phyloP scores from a whole-genome alignment of 2,888 invertebrate genomes.

The Amaurobius ferox region DNA sequence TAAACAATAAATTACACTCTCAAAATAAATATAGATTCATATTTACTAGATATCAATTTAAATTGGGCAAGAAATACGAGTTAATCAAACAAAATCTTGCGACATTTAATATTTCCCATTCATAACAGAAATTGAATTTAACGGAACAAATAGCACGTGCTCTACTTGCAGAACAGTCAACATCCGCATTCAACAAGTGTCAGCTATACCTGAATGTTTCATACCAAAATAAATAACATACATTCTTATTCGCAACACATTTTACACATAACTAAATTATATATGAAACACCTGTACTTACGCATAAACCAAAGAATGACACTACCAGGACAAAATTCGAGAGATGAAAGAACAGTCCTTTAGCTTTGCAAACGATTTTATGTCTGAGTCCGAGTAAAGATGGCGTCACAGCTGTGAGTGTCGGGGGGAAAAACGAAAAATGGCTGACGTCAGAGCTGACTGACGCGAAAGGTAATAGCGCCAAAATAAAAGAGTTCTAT shows the following conservation, averaged over 20 bases:
- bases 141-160: too few species aligned
- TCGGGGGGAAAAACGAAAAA: neutral
- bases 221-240: neutral
- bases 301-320: neutral
- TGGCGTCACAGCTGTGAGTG: neutral
- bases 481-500: neutral
- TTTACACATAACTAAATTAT: neutral
- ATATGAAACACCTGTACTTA: neutral
- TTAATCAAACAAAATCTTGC: too few species aligned
- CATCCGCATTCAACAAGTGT: constrained; percentile 27
- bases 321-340: neutral
- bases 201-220: neutral
- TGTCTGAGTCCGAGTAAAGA: neutral
- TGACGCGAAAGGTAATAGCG: neutral
- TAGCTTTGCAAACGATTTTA: neutral
- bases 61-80: too few species aligned
- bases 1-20: too few species aligned
- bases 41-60: too few species aligned
- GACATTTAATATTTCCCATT: too few species aligned
- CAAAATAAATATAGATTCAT: too few species aligned
- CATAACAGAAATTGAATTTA: too few species aligned
- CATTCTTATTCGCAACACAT: neutral
- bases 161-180: constrained; percentile 11
- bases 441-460: neutral
- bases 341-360: neutral